phyloP scores from a whole-genome alignment of 2,113 vertebrate species.

The Danionella cerebrum region DNA sequence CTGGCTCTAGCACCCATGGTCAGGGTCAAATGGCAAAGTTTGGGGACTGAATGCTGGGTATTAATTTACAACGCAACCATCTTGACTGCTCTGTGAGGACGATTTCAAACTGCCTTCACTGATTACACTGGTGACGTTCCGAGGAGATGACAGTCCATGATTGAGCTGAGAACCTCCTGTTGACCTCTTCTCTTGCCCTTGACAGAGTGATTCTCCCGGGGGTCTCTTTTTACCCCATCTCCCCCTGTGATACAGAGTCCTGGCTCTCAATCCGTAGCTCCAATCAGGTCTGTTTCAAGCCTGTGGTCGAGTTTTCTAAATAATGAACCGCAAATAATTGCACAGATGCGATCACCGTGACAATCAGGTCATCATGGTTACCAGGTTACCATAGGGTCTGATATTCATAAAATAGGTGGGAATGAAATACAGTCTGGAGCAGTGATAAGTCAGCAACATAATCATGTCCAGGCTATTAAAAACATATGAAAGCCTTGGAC shows the following conservation, averaged over 20 bases:
- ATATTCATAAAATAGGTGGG: slow-evolving; percentile 42
- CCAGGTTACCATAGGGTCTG: slow-evolving; percentile 32
- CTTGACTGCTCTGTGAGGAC: not conserved
- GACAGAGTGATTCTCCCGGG: not conserved
- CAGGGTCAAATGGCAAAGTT: not conserved
- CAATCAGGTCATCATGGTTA: slow-evolving; percentile 36
- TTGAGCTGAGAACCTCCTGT: not conserved
- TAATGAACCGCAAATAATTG: slow-evolving; percentile 37
- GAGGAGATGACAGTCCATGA: slow-evolving; percentile 8
- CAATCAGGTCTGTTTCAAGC: slow-evolving; percentile 37
- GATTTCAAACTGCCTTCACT: not conserved
- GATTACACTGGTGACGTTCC: slow-evolving; percentile 10
- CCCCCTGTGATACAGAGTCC: not conserved
- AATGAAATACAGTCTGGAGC: slow-evolving; percentile 30
- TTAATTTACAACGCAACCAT: not conserved
- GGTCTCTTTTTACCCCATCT: not conserved
- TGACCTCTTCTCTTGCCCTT: slow-evolving; percentile 1
- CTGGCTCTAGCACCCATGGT: not conserved
- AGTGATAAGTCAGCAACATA: slow-evolving; percentile 25
- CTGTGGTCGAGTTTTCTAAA: slow-evolving; percentile 9
- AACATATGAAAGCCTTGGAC: slow-evolving; percentile 36
- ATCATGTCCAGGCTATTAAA: slow-evolving; percentile 40
- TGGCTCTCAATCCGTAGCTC: not conserved
- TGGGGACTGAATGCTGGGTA: not conserved
- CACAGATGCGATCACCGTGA: slow-evolving; percentile 33